A percentile compares a stretch with the other conserved stretches of the same genome.
Conservation (phyloP, 1,140 invertebrate genomes). For the Leucophenga varia region DNA sequence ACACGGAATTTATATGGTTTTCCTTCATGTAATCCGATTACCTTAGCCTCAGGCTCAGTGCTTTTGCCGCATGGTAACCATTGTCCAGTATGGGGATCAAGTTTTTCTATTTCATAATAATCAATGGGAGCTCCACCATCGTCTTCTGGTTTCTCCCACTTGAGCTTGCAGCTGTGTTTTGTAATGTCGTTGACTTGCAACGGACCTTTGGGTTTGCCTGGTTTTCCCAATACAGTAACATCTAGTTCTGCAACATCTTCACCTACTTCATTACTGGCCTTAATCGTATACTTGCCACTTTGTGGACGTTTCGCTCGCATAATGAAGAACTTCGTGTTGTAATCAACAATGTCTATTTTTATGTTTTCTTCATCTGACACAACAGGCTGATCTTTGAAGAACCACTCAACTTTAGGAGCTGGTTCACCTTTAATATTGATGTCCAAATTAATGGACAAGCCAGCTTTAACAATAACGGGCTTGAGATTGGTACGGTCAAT, state of each 20-base stretch:
- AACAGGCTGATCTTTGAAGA: slow-evolving; percentile 76
- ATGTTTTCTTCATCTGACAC: slow-evolving; percentile 70
- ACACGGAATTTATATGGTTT: slow-evolving; percentile 99
- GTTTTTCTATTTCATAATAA: slow-evolving; percentile 96
- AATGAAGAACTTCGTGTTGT: slow-evolving; percentile 88
- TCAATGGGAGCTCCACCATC: slow-evolving; percentile 90
- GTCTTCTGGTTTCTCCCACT: slow-evolving; percentile 92
- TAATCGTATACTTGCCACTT: slow-evolving; percentile 90
- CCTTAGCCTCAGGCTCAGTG: slow-evolving; percentile 76
- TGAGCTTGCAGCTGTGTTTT: slow-evolving; percentile 90
- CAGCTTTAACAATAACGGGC: slow-evolving; percentile 82
- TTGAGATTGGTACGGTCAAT: slow-evolving; percentile 91
- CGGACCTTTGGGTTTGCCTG: slow-evolving; percentile 81
- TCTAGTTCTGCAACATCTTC: slow-evolving; percentile 91
- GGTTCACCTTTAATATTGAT: slow-evolving; percentile 94
- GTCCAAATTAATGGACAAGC: slow-evolving; percentile 86
- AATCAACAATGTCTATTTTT: slow-evolving; percentile 82
- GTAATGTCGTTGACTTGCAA: slow-evolving; percentile 86
- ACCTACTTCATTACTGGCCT: slow-evolving; percentile 90
- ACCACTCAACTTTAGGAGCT: slow-evolving; percentile 87
- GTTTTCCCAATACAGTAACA: slow-evolving; percentile 82
- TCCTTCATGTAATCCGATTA: slow-evolving; percentile 85
- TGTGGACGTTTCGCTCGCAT: slow-evolving; percentile 78
- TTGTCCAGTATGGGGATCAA: slow-evolving; percentile 88
- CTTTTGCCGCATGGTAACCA: slow-evolving; percentile 86